Evolutionary conservation across 2,888 invertebrate genomes (phyloP).

Genomic region (Scrobipalpa atriplicella): DNA sequence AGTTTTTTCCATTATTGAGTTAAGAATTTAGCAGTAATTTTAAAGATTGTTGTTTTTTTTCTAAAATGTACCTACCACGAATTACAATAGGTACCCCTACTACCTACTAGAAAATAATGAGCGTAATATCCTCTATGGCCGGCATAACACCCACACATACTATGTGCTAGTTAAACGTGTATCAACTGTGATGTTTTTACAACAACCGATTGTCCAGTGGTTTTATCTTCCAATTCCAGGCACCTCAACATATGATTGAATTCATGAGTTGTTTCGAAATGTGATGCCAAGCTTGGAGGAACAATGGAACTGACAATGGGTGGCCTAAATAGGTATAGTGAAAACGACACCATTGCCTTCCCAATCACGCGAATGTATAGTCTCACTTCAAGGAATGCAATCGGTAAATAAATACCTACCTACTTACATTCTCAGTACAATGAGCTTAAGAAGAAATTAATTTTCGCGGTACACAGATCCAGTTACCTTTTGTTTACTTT

Average conservation of each 20-base stretch:
- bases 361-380: conserved; percentile 47
- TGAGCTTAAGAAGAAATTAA: conserved; percentile 36
- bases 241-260: conserved; percentile 38
- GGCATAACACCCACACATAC: no score
- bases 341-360: conserved; percentile 59
- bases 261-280: conserved; percentile 53
- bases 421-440: conserved; percentile 44
- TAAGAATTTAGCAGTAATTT: no score
- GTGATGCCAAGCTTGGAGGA: conserved; percentile 52
- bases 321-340: conserved; percentile 58
- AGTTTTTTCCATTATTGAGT: no score
- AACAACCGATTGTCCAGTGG: conserved; percentile 9
- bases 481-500: conserved; percentile 42
- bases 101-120: no score
- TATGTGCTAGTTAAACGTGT: no score
- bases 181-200: not conserved
- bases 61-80: no score
- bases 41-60: no score
- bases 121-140: no score
- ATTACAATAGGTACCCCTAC: no score
- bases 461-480: conserved; percentile 33
- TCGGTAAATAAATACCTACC: conserved; percentile 29
- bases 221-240: conserved; percentile 31
- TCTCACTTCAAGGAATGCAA: conserved; percentile 51
- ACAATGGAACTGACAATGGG: conserved; percentile 65